Percentiles rank a stretch among this genome's conserved stretches.
phyloP scores from a whole-genome alignment of 2,797 vertebrate species.

The Trichosurus vulpecula region DNA sequence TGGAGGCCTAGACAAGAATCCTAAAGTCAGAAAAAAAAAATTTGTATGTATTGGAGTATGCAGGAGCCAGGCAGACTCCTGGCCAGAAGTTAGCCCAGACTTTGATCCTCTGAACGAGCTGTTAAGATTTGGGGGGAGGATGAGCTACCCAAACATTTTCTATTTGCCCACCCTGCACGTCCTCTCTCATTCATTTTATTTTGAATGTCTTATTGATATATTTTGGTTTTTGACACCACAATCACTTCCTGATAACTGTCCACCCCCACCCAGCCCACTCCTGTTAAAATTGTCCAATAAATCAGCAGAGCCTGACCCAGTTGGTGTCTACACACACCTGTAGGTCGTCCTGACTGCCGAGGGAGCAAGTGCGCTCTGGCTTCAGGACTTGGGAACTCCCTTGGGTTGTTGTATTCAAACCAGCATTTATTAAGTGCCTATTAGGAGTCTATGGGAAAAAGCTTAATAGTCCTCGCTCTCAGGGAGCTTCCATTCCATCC shows the following conservation, averaged over 20 bases:
- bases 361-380: not conserved
- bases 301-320: not conserved
- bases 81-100: not conserved
- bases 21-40: conserved; percentile 41
- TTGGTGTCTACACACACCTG: not conserved
- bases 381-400: not conserved
- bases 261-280: not conserved
- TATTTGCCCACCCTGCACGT: too few species aligned
- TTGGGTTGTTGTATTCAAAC: not conserved
- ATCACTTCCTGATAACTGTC: not conserved
- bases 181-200: not conserved
- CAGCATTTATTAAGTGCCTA: not conserved
- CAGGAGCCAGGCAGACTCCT: not conserved
- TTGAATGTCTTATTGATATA: not conserved
- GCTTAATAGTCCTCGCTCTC: not conserved
- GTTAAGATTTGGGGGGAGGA: conserved; percentile 7
- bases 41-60: not conserved
- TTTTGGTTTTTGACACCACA: not conserved
- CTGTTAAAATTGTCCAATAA: not conserved
- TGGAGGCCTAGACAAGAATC: conserved; percentile 48
- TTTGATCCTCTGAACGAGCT: not conserved
- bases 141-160: not conserved
- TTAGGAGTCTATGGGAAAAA: not conserved
- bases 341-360: not conserved
- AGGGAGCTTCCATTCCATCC: not conserved